phyloP scores from a whole-genome alignment of 1,140 invertebrate species.

The Sycophila sp. region DNA sequence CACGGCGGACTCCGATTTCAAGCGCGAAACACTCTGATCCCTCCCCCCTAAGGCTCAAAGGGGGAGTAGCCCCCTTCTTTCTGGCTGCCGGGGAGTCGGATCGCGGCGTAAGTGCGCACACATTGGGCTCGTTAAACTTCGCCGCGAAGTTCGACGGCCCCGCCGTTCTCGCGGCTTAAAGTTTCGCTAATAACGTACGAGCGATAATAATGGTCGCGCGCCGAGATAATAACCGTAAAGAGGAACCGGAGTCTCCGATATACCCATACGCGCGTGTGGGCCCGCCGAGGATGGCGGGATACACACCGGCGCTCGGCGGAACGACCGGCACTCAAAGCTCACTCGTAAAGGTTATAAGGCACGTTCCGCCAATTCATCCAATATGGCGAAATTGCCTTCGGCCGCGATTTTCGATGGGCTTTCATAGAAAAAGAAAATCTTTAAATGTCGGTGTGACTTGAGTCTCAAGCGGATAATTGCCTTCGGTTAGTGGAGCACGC shows the following conservation, averaged over 20 bases:
- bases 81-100: background rate
- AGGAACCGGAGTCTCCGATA: background rate
- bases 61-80: background rate
- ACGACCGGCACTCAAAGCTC: background rate
- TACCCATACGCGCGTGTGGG: background rate
- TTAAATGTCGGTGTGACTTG: too few relatives aligned
- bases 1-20: too few relatives aligned
- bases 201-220: conserved; percentile 5
- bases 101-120: background rate
- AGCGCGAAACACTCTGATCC: too few relatives aligned
- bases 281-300: too few relatives aligned
- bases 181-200: conserved; percentile 13
- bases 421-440: too few relatives aligned
- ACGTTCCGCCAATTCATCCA: background rate
- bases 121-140: conserved; percentile 18
- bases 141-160: background rate
- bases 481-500: too few relatives aligned
- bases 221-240: conserved; percentile 18
- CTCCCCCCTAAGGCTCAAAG: too few relatives aligned
- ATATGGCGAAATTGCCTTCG: background rate
- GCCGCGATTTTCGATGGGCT: background rate
- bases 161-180: conserved; percentile 12
- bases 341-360: background rate
- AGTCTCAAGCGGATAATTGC: too few relatives aligned
- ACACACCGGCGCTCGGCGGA: background rate